A percentile compares a stretch with the other conserved stretches of the same genome.
phyloP scores from a whole-genome alignment of 2,113 vertebrate genomes.

The Athene noctua region DNA sequence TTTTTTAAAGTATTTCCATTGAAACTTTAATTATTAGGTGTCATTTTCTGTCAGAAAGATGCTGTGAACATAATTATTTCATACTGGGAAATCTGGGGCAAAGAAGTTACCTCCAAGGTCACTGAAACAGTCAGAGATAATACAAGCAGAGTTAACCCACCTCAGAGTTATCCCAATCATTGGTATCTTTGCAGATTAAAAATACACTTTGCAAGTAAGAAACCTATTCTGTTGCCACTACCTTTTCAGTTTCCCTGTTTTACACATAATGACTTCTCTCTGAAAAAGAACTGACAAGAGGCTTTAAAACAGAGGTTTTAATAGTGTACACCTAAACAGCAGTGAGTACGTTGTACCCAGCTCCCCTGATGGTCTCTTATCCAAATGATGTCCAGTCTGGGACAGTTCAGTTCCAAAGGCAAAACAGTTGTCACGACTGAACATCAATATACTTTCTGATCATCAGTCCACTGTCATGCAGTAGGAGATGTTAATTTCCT shows the following conservation, averaged over 20 bases:
- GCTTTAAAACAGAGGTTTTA: neutral
- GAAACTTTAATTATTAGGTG: neutral
- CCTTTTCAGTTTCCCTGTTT: neutral
- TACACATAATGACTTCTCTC: neutral
- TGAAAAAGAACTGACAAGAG: neutral
- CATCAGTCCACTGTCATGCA: fast-evolving
- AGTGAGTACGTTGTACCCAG: neutral
- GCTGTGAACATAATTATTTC: neutral
- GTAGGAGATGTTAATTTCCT: neutral
- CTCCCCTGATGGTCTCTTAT: neutral
- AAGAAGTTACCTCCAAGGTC: neutral
- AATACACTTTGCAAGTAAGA: neutral
- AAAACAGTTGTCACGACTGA: neutral
- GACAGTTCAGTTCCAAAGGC: neutral
- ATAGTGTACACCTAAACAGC: neutral
- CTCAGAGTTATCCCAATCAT: neutral
- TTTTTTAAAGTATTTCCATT: neutral
- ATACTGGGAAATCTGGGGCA: neutral
- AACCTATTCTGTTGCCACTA: neutral
- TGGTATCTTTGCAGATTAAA: neutral
- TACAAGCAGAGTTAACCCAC: neutral
- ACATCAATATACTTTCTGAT: neutral
- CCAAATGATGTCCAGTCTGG: neutral
- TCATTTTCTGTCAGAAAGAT: neutral
- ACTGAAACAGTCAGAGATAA: neutral